Evolutionary conservation across 92 coral and sea anemone species (phyloP).

Genomic region (Epizoanthus illoricatus): DNA sequence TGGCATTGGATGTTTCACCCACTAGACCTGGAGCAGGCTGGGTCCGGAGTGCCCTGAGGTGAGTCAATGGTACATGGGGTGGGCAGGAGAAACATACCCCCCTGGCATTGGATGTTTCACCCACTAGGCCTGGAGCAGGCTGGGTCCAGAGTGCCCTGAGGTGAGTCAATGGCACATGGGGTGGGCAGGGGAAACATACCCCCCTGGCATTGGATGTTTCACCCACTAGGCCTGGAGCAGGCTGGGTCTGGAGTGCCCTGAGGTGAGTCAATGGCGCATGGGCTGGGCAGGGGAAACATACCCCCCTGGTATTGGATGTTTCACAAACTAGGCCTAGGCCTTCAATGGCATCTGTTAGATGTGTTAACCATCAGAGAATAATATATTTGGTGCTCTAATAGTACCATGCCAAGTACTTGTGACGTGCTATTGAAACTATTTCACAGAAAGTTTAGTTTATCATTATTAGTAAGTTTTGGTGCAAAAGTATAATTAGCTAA

Average conservation of each 20-base stretch:
- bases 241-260: conserved; percentile 96
- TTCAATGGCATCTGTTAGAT: background rate
- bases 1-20: conserved; percentile 78
- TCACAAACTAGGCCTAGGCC: conserved; percentile 75
- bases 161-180: conserved; percentile 36
- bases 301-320: conserved; percentile 71
- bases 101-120: conserved; percentile 76
- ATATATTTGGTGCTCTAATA: too few relatives aligned
- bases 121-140: conserved; percentile 84
- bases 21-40: conserved; percentile 89
- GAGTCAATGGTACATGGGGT: background rate
- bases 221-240: conserved; percentile 82
- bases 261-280: conserved; percentile 51
- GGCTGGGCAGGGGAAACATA: background rate
- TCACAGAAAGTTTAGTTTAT: background rate
- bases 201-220: conserved; percentile 84
- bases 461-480: background rate
- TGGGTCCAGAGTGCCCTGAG: conserved; percentile 94
- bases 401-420: too few relatives aligned
- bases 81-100: conserved; percentile 34
- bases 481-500: background rate
- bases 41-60: conserved; percentile 96
- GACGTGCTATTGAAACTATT: too few relatives aligned
- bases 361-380: too few relatives aligned
- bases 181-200: background rate